phyloP scores from a whole-genome alignment of 2,797 vertebrate genomes.

The Cheirogaleus major region DNA sequence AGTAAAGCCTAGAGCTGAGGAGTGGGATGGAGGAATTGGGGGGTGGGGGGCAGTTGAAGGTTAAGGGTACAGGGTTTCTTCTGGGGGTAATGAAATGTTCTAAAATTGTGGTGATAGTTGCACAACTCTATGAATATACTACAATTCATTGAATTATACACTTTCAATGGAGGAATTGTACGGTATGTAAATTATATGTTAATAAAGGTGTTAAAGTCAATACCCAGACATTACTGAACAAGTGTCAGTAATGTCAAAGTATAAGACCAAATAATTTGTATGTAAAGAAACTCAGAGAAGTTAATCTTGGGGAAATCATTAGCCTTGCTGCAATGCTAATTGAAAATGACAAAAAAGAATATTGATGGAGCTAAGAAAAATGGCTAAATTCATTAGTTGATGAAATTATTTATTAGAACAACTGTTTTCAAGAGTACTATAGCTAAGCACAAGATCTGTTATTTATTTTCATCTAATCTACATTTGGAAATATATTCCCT shows the following conservation, averaged over 20 bases:
- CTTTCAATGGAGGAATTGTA: background rate
- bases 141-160: conserved; percentile 16
- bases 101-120: conserved; percentile 5
- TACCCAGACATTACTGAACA: conserved; percentile 25
- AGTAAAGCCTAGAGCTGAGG: background rate
- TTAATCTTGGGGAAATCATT: conserved; percentile 3
- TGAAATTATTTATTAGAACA: conserved; percentile 41
- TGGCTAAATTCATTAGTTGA: background rate
- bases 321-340: background rate
- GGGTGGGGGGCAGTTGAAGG: background rate
- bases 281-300: background rate
- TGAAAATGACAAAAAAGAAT: conserved; percentile 37
- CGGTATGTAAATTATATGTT: background rate
- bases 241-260: background rate
- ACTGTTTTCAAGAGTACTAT: background rate
- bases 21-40: background rate
- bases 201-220: background rate
- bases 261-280: background rate
- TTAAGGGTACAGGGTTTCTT: background rate
- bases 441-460: conserved; percentile 24
- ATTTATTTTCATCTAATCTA: background rate
- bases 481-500: background rate
- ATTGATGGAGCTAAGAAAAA: conserved; percentile 37
- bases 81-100: background rate
- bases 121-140: conserved; percentile 16